Base-by-base conservation (phyloP, 2,797 vertebrate species). In the Oreonectes daqikongensis region DNA sequence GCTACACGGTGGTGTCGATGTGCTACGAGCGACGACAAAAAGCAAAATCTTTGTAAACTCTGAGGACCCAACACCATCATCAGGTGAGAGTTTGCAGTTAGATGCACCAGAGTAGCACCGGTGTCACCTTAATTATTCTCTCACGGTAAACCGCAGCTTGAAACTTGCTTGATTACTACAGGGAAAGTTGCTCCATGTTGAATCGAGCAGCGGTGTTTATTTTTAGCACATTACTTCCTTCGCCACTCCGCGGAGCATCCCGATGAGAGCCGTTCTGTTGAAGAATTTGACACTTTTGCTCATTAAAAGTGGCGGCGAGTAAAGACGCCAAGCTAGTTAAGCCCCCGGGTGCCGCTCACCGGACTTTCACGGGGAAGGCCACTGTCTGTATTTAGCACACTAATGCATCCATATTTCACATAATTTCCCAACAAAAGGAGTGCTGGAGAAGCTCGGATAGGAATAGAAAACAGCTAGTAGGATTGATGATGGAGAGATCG, bases 231-330 rank as follows among this genome's bases (percentile, higher is more conserved):
- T 80, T 89, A 81, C 88, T 87, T 88, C 87, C 70, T 87, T 87
- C 84, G 79, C 40, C 40, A 65, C 26, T 68, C 61, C 57, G 40
- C 44, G 75, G 78, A 88, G 83, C 85, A 83, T 92, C 90, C 91
- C 86, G 84, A 88, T 88, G 90, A 86, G 86, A 86, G 65, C 66
- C 80, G 87, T 87, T 77, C 85, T 85, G 88, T 52, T 84, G 89
- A 88, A 78, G 81, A 81, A 82, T 87, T 84, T 92, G 90, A 93
- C 91, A 92, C 87, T 84, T 86, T 86, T 86, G 88, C 90, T 93
- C 91, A 93, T 93, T 92, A 94, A 90, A 88, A 90, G 84, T 84
- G 88, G 88, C 73, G 72, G 74, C 80, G 85, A 91, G 85, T 79
- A 84, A 85, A 80, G 84, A 87, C 76, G 79, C 61, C 85, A 79